Evolutionary conservation across 2,797 vertebrate genomes (phyloP).

Genomic region (Trichosurus vulpecula): DNA sequence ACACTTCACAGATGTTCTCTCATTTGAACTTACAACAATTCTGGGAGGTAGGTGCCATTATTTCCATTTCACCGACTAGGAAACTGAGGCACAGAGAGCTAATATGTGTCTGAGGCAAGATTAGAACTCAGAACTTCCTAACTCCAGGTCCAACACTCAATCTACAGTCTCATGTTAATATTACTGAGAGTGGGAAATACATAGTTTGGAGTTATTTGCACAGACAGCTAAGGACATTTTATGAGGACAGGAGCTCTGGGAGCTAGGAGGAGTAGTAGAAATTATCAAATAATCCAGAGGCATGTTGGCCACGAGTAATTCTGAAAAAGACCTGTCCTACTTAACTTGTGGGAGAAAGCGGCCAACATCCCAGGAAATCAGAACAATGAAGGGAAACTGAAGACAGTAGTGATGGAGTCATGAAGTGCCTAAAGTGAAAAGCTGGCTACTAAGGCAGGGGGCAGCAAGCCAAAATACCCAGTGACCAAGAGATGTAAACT

Average conservation of each 20-base stretch:
- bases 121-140: not conserved
- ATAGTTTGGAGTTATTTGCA: not conserved
- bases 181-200: not conserved
- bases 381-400: not conserved
- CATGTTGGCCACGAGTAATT: not conserved
- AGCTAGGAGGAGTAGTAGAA: not conserved
- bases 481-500: not conserved
- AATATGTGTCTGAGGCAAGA: not conserved
- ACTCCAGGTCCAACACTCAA: not conserved
- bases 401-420: not conserved
- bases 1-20: not conserved
- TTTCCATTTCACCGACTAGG: not conserved
- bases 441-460: not conserved
- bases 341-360: not conserved
- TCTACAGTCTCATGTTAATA: not conserved
- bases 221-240: not conserved
- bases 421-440: not conserved
- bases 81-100: not conserved
- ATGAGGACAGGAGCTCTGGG: not conserved
- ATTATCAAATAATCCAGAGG: not conserved
- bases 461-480: rapidly evolving
- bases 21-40: not conserved
- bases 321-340: not conserved
- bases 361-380: not conserved
- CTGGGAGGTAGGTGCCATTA: not conserved